Percentiles rank a stretch among this genome's conserved stretches.
phyloP scores from a whole-genome alignment of 2,888 invertebrate species.

The Cremastinae sp. region DNA sequence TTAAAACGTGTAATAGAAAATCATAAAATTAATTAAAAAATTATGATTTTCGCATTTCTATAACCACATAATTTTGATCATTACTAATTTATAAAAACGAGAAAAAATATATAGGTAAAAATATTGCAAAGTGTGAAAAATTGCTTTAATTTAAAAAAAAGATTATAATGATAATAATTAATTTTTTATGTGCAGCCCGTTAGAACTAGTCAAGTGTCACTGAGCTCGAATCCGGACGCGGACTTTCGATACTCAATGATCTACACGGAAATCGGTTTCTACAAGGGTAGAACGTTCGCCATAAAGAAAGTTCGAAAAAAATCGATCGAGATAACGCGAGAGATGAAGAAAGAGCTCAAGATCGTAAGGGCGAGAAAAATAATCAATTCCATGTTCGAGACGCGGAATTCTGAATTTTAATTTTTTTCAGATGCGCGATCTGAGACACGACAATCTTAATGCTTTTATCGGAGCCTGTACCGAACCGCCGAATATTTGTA shows the following conservation, averaged over 20 bases:
- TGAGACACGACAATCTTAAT: conserved; percentile 95
- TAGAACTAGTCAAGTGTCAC: conserved; percentile 93
- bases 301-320: conserved; percentile 92
- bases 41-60: no score
- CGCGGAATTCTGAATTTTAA: conserved; percentile 37
- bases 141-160: no score
- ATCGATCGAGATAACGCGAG: conserved; percentile 92
- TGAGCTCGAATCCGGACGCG: conserved; percentile 95
- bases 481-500: conserved; percentile 94
- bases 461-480: conserved; percentile 96
- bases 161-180: no score
- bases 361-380: conserved; percentile 83
- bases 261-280: conserved; percentile 94
- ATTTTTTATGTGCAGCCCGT: no score
- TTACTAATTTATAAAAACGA: no score
- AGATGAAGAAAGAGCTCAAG: conserved; percentile 96
- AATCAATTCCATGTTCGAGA: background rate
- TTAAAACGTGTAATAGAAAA: no score
- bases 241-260: conserved; percentile 95
- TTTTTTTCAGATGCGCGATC: conserved; percentile 88
- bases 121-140: no score
- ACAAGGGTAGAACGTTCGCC: conserved; percentile 92
- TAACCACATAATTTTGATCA: no score
- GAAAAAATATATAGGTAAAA: no score
- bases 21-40: no score